Evolutionary conservation across 2,888 invertebrate genomes (phyloP), one percentile per base, ranked within the genome.

Genomic region (Empis livida): DNA sequence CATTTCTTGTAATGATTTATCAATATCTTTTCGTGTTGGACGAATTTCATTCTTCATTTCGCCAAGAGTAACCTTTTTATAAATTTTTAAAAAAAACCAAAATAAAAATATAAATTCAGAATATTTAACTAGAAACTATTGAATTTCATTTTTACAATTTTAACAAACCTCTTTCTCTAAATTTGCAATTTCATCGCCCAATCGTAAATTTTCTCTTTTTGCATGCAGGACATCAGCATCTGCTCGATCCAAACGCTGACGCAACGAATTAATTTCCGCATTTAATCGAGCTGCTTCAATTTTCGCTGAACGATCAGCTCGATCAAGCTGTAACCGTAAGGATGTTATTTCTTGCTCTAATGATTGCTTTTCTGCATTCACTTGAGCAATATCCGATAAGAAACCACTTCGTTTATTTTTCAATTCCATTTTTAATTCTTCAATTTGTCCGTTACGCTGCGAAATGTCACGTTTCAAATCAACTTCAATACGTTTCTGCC

Each of bases 151-250:
- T 10, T 16, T 27, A 5, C 20, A 27, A 2, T 27, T 27, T 5
- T 27, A 6, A 27, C 23, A 27, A 62, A 87, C 88, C 78, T 89
- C 88, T 68, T 87, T 85, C 61, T 90, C 88, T 55, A 88, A 67
- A 47, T 78, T 80, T 5, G 86, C 77, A 32, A 89, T 80, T 60
- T 86, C 85, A 61, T 89, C 89, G 13, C 78, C 77, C 10, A 89
- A 73, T 42, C 87, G 77, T 32, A 88, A 70, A 58, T 88, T 86
- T 62, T 89, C 87, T 10, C 88, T 75, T 42, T 87, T 78, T 15
- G 85, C 82, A 58, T 88, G 87, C 31, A 88, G 76, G 50, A 88
- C 61, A 61, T 89, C 89, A 0, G 84, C 83, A 63, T 90, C 89
- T 14, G 84, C 82, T 46, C 88, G 73, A 61, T 89, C 88, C 56